Base-by-base conservation (phyloP, 2,113 vertebrate species). In the Marmota monax region DNA sequence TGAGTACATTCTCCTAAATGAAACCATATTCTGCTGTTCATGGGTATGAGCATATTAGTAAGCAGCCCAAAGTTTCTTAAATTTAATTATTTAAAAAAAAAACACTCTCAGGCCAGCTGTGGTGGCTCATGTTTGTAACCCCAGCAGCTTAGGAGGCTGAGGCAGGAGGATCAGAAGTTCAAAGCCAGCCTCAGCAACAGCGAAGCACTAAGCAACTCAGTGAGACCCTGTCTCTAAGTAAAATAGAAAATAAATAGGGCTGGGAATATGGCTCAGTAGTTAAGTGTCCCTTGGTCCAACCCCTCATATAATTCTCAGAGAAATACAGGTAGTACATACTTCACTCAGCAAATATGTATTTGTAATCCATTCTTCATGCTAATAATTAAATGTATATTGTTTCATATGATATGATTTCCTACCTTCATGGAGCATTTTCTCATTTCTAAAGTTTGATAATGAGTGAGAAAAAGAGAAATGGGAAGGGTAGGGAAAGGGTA, bases 401-500 rank as follows among this genome's bases (percentile, higher is more conserved):
- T 32, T 27, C 42, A 42, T 42, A 42, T 42, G 10, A 22, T 22
- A 61, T 70, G 3, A 65, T 45, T 77, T 17, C 29, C 56, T 42
- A 61, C 6, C 1, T 80, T 92, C 3, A 18, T 48, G 27, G 32
- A 82, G 4, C 3, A 69, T 61, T 58, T 27, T 1, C 4, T 83
- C 4, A 51, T 82, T 89, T 80, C 23, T 77, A 65, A 92, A 76
- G 7, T 42, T 9, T 88, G 45, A 73, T 23, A 69, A 45, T 48
- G 34, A 90, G 53, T 5, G 29, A 12, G 6, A 70, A 4, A 88
- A 29, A 73, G 7, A 39, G 0, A 42, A 63, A 11, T 25, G 7
- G 3, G 39, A 5, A 3, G 18, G 4, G 2, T 1, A 27, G 23
- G 5, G 34, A 65, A 2, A 8, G 5, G 5, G 20, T 6, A 20